These are phyloP conservation scores for Varanus komodoensis DNA, from an alignment of 2,113 vertebrate species.

Conservation along the genomic window DNA sequence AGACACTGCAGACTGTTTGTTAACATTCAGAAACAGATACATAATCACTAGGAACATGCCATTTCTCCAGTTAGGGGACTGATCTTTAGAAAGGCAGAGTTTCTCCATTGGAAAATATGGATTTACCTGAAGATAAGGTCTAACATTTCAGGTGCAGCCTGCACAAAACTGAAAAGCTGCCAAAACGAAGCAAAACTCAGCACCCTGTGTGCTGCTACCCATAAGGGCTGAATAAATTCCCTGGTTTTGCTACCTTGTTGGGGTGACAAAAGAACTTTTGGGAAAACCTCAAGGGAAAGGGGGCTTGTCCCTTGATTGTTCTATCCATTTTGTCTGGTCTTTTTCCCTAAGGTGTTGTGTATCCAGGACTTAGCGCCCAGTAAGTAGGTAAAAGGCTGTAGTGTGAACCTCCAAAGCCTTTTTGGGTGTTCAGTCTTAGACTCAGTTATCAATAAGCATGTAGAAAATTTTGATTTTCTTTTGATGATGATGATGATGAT, in stretches of 20 bases:
- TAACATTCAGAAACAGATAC: slow-evolving; percentile 75
- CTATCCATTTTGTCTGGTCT: too few species aligned
- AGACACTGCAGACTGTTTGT: slow-evolving; percentile 75
- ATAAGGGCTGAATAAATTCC: not conserved
- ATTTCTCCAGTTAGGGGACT: slow-evolving; percentile 58
- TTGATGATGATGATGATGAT: too few species aligned
- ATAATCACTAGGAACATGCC: slow-evolving; percentile 62
- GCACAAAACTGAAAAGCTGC: not conserved
- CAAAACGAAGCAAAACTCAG: not conserved
- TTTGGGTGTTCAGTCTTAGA: not conserved
- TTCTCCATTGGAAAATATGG: fast-evolving
- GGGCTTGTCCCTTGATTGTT: too few species aligned
- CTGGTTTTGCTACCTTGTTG: not conserved
- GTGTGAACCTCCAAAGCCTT: not conserved
- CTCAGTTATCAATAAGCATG: too few species aligned
- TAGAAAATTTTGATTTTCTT: too few species aligned
- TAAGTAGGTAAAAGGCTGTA: not conserved
- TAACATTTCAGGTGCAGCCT: not conserved
- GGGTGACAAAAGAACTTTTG: not conserved
- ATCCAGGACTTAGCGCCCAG: not conserved
- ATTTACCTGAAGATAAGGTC: not conserved
- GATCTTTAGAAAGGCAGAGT: not conserved
- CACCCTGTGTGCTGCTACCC: not conserved
- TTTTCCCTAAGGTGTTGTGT: too few species aligned
- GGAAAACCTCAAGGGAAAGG: too few species aligned